Evolutionary conservation across 1,140 invertebrate species (phyloP).

Genomic region (Drosophila parabipectinata): DNA sequence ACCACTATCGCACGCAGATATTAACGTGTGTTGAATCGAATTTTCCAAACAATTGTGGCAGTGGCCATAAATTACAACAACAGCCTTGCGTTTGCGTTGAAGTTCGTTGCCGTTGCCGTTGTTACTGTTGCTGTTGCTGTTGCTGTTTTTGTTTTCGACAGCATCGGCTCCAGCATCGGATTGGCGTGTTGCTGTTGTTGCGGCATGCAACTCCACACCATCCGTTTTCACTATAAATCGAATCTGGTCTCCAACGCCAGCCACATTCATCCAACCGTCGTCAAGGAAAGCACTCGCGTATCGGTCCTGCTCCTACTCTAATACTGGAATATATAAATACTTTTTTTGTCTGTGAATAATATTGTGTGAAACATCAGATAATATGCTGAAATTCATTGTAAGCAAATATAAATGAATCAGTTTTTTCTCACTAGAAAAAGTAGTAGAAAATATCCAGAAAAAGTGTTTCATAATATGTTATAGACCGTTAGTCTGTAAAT

Average conservation of each 20-base stretch:
- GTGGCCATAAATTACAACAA: slow-evolving; percentile 47
- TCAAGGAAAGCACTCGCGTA: slow-evolving; percentile 54
- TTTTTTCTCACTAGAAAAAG: not conserved
- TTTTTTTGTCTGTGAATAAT: slow-evolving; percentile 41
- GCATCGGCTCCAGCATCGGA: slow-evolving; percentile 14
- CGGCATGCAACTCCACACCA: slow-evolving; percentile 41
- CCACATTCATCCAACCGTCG: slow-evolving; percentile 72
- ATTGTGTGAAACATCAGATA: slow-evolving; percentile 9
- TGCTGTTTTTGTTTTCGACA: slow-evolving; percentile 11
- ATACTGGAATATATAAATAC: slow-evolving; percentile 4
- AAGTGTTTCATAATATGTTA: not conserved
- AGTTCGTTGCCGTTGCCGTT: slow-evolving; percentile 71
- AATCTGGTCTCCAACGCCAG: slow-evolving; percentile 74
- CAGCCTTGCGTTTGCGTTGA: slow-evolving; percentile 53
- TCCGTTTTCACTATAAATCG: slow-evolving; percentile 76
- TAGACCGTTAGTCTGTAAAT: no score
- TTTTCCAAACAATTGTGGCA: slow-evolving; percentile 53
- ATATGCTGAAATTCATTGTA: slow-evolving; percentile 80
- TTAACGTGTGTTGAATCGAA: slow-evolving; percentile 34
- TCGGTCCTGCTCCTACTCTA: slow-evolving; percentile 6
- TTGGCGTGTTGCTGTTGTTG: slow-evolving; percentile 29
- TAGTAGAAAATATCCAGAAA: slow-evolving; percentile 1
- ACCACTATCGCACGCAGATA: slow-evolving; percentile 63
- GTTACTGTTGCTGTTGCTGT: slow-evolving; percentile 7
- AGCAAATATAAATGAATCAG: slow-evolving; percentile 33